These are phyloP conservation scores for Osmerus eperlanus DNA, from an alignment of 2,113 vertebrate species.

Conservation along the genomic window DNA sequence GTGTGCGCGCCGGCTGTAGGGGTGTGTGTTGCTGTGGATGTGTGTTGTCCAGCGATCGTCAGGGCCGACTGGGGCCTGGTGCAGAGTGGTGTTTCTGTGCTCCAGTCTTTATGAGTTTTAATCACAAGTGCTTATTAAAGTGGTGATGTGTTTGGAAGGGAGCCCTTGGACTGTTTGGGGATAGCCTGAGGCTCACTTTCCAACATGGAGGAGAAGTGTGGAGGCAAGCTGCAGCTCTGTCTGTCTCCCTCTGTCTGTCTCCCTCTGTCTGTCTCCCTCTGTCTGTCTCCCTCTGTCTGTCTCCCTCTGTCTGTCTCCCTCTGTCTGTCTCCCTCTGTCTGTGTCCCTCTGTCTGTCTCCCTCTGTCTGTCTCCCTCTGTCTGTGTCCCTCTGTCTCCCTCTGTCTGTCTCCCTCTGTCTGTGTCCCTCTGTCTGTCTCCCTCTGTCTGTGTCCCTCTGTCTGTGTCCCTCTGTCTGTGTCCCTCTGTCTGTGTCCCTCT, in stretches of 20 bases:
- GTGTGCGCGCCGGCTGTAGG: no score
- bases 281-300: no score
- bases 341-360: no score
- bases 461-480: no score
- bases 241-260: neutral
- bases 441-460: no score
- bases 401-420: no score
- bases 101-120: slow-evolving; percentile 63
- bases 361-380: no score
- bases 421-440: no score
- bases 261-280: neutral
- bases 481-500: no score
- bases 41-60: neutral
- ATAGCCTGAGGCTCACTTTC: slow-evolving; percentile 74
- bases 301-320: no score
- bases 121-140: slow-evolving; percentile 81
- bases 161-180: slow-evolving; percentile 35
- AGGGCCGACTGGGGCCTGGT: neutral
- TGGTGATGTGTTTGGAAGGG: slow-evolving; percentile 72
- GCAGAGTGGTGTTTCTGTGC: neutral
- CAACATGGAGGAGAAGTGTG: slow-evolving; percentile 68
- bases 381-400: no score
- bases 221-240: slow-evolving; percentile 70
- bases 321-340: no score
- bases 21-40: slow-evolving; percentile 8